These are phyloP conservation scores for Ochropleura leucogaster DNA, from an alignment of 2,888 invertebrate species.

Conservation along the genomic window DNA sequence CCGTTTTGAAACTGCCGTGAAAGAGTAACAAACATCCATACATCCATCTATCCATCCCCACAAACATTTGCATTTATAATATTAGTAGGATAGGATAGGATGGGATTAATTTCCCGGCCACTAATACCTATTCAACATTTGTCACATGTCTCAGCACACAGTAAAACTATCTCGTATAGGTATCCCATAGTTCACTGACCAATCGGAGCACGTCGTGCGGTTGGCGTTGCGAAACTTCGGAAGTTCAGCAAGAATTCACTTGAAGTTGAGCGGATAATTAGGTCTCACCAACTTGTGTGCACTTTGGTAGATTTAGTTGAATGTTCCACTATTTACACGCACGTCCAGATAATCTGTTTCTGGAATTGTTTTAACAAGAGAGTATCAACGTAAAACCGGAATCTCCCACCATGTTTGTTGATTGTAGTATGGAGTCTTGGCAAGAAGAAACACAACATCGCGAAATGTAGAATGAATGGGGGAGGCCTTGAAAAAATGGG, in stretches of 20 bases:
- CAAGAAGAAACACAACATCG: too few relatives aligned
- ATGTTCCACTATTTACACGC: conserved; percentile 21
- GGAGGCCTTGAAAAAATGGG: background rate
- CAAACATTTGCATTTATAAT: too few relatives aligned
- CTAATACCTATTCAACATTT: conserved; percentile 31
- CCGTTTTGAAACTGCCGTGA: too few relatives aligned
- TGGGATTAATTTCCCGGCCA: conserved; percentile 5
- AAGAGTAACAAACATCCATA: too few relatives aligned
- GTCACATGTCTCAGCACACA: conserved; percentile 13
- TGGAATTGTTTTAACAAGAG: background rate
- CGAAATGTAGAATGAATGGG: too few relatives aligned
- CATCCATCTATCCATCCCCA: too few relatives aligned
- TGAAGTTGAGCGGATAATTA: conserved; percentile 51
- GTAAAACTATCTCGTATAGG: conserved; percentile 7
- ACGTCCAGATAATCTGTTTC: background rate
- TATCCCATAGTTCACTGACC: conserved; percentile 50
- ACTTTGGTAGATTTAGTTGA: conserved; percentile 24
- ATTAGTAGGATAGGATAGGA: too few relatives aligned
- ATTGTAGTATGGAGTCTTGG: too few relatives aligned
- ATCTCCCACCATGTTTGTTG: background rate
- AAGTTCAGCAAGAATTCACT: conserved; percentile 44
- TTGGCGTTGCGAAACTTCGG: conserved; percentile 43
- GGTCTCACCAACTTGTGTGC: conserved; percentile 18
- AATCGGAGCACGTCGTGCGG: conserved; percentile 28
- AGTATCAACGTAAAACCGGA: background rate